phyloP scores from a whole-genome alignment of 2,797 vertebrate species.

The Intellagama lesueurii region DNA sequence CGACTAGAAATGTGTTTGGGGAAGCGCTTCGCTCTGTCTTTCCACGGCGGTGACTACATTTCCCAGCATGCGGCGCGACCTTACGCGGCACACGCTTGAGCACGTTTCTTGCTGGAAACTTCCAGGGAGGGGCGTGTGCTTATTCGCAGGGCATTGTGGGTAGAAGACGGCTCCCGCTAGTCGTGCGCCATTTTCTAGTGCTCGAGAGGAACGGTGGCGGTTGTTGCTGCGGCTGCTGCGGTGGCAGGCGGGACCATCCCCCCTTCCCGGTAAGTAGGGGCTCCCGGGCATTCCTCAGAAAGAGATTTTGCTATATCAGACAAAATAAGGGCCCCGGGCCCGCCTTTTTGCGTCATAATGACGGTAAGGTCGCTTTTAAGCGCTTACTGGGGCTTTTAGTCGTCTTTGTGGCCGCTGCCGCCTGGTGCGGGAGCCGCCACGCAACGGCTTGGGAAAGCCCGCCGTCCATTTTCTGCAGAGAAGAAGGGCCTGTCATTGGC shows the following conservation, averaged over 20 bases:
- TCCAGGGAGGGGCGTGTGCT: conserved; percentile 32
- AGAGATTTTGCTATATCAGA: background rate
- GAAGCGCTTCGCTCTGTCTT: too few species aligned
- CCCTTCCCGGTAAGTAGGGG: background rate
- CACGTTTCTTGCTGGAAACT: conserved; percentile 51
- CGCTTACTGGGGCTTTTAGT: background rate
- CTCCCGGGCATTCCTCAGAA: background rate
- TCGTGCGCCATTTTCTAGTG: conserved; percentile 79
- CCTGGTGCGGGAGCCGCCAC: background rate
- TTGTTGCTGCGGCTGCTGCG: background rate
- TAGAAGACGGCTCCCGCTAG: conserved; percentile 74
- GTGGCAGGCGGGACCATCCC: background rate
- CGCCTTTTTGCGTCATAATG: too few species aligned
- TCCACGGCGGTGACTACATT: conserved; percentile 36
- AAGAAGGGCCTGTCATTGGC: too few species aligned
- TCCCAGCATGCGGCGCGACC: conserved; percentile 59
- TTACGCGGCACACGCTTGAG: fast-evolving
- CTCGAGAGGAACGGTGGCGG: conserved; percentile 29
- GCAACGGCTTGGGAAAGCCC: too few species aligned
- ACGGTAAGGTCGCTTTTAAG: too few species aligned
- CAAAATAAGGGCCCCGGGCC: too few species aligned
- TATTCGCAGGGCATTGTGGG: conserved; percentile 66
- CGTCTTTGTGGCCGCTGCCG: background rate
- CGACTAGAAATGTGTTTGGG: too few species aligned
- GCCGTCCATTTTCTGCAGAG: background rate